Evolutionary conservation across 2,888 invertebrate species (phyloP).

Genomic region (Marronus borbonicus): DNA sequence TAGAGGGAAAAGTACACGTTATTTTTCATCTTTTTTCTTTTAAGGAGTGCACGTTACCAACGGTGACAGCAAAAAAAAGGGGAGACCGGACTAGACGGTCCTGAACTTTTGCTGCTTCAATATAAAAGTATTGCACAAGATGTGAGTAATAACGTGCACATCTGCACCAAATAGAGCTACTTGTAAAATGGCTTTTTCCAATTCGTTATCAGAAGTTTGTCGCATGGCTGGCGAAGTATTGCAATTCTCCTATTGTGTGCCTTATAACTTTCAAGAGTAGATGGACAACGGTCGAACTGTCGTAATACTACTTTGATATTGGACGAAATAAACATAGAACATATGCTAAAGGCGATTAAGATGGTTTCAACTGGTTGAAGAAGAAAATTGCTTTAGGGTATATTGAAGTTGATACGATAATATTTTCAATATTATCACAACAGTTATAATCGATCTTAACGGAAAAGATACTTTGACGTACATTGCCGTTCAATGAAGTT

Average conservation of each 20-base stretch:
- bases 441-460: too few relatives aligned
- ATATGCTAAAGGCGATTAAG: background rate
- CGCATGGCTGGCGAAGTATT: constrained; percentile 28
- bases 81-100: background rate
- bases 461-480: too few relatives aligned
- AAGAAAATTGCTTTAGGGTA: too few relatives aligned
- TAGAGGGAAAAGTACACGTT: background rate
- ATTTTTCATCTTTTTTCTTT: background rate
- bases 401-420: too few relatives aligned
- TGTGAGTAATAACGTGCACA: constrained; percentile 44
- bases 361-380: too few relatives aligned
- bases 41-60: background rate
- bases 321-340: background rate
- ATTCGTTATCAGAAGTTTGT: constrained; percentile 38
- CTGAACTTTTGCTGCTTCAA: constrained; percentile 32
- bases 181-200: constrained; percentile 44
- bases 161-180: constrained; percentile 42
- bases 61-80: constrained; percentile 14
- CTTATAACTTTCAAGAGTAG: constrained; percentile 36
- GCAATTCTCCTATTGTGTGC: constrained; percentile 27
- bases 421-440: too few relatives aligned
- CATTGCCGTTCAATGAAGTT: too few relatives aligned
- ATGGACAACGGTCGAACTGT: constrained; percentile 26
- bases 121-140: constrained; percentile 38
- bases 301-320: background rate